Conservation (phyloP, 2,113 vertebrate species). For the Gymnogyps californianus region DNA sequence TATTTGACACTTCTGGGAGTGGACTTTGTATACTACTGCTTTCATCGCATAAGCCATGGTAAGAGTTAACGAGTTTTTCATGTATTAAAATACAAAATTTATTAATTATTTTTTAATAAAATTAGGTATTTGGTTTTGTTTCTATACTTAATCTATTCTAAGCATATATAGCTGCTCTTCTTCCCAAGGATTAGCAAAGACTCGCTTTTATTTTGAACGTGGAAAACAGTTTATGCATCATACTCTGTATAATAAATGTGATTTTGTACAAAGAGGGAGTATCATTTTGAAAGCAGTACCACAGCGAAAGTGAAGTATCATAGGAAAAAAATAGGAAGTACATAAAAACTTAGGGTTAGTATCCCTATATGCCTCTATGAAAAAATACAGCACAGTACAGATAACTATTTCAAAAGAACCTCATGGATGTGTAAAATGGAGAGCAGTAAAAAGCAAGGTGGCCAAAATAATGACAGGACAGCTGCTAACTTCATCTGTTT, state of each 20-base stretch:
- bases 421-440: background rate
- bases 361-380: background rate
- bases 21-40: constrained; percentile 90
- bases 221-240: background rate
- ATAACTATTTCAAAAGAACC: background rate
- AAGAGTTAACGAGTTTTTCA: constrained; percentile 17
- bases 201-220: background rate
- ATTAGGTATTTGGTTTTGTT: background rate
- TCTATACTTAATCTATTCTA: background rate
- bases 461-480: background rate
- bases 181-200: background rate
- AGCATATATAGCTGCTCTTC: background rate
- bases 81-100: background rate
- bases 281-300: background rate
- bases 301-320: background rate
- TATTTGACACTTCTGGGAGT: constrained; percentile 86
- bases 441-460: background rate
- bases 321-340: background rate
- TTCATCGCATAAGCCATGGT: constrained; percentile 89
- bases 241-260: background rate
- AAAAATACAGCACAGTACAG: background rate
- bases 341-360: background rate
- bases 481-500: background rate
- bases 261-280: background rate
- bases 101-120: background rate